A percentile compares a stretch with the other conserved stretches of the same genome.
These are phyloP conservation scores for Corythoichthys intestinalis DNA, from an alignment of 2,113 vertebrate species.

Conservation along the genomic window DNA sequence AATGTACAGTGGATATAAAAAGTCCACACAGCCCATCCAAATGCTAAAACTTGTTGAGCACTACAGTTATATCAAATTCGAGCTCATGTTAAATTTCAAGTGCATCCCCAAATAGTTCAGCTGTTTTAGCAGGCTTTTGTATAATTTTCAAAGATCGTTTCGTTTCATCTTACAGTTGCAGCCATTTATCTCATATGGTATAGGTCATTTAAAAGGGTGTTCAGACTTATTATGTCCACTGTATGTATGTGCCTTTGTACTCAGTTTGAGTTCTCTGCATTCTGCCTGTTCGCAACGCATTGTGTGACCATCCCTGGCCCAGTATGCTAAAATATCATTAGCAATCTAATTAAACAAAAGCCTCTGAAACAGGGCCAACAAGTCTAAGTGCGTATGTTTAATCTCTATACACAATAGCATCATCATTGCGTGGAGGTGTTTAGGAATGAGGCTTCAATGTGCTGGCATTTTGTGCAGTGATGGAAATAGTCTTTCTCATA, in stretches of 20 bases:
- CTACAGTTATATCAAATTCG: no score
- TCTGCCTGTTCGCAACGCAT: slow-evolving; percentile 52
- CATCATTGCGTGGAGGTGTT: slow-evolving; percentile 17
- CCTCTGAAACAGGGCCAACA: slow-evolving; percentile 33
- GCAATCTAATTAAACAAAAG: slow-evolving; percentile 31
- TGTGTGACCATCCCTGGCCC: slow-evolving; percentile 25
- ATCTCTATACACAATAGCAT: slow-evolving; percentile 42
- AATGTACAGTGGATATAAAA: background rate
- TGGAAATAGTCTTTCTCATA: slow-evolving; percentile 10
- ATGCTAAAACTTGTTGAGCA: background rate
- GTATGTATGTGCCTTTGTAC: slow-evolving; percentile 37
- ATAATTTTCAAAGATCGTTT: no score
- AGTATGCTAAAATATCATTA: slow-evolving; percentile 40
- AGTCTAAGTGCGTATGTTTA: slow-evolving; percentile 46
- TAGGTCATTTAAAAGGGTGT: slow-evolving; percentile 5
- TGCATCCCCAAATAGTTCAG: background rate
- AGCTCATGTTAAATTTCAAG: background rate
- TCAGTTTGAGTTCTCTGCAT: slow-evolving; percentile 34
- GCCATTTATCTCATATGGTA: no score
- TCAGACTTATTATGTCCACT: slow-evolving; percentile 42
- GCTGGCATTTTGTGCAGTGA: slow-evolving; percentile 28
- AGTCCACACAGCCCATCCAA: background rate
- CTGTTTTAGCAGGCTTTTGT: background rate
- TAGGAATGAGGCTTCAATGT: slow-evolving; percentile 24
- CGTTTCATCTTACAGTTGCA: no score